Percentiles rank a stretch among this genome's conserved stretches.
phyloP scores from a whole-genome alignment of 2,113 vertebrate genomes.

The Spermophilus dauricus region DNA sequence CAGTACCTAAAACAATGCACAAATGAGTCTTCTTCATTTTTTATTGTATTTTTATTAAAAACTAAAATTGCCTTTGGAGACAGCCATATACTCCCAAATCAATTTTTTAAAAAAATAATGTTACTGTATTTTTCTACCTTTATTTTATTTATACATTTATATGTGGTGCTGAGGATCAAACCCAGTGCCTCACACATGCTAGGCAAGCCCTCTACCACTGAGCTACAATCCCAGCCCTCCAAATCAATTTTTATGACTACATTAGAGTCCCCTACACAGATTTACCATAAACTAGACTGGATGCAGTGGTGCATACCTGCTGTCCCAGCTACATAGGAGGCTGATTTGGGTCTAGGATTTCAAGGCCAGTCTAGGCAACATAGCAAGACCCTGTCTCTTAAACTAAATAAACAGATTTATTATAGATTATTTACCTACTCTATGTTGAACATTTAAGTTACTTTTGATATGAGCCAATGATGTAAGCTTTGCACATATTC shows the following conservation, averaged over 20 bases:
- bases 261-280: not conserved
- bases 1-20: not conserved
- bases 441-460: not conserved
- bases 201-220: too few relatives aligned
- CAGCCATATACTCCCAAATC: not conserved
- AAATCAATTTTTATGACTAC: not conserved
- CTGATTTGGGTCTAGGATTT: not conserved
- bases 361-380: not conserved
- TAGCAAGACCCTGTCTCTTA: not conserved
- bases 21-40: conserved; percentile 35
- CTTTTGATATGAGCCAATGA: not conserved
- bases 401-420: not conserved
- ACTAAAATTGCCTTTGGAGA: not conserved
- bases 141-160: too few relatives aligned
- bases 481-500: not conserved
- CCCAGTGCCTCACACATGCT: too few relatives aligned
- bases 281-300: not conserved
- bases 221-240: not conserved
- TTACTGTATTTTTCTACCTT: too few relatives aligned
- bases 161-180: too few relatives aligned
- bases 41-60: conserved; percentile 13
- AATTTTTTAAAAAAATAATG: too few relatives aligned
- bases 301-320: not conserved
- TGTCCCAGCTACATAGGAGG: not conserved
- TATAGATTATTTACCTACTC: not conserved